Evolutionary conservation across 2,888 invertebrate genomes (phyloP).

Genomic region (Atethmia centrago): DNA sequence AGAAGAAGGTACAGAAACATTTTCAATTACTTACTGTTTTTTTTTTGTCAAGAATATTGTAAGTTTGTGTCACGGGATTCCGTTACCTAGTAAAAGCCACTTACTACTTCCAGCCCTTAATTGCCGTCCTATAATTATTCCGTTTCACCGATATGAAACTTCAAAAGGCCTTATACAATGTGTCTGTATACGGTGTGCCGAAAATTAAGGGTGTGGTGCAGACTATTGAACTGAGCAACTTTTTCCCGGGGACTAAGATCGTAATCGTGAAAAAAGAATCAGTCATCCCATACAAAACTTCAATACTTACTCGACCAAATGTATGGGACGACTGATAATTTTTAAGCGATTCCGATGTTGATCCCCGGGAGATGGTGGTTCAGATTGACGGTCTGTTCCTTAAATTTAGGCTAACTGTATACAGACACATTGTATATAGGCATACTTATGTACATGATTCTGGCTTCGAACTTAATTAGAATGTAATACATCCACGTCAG

Average conservation of each 20-base stretch:
- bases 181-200: no score
- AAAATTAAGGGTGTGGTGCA: no score
- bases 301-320: no score
- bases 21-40: neutral
- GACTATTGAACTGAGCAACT: no score
- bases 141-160: neutral
- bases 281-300: no score
- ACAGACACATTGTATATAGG: neutral
- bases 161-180: neutral
- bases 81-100: neutral
- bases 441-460: neutral
- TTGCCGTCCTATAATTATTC: neutral
- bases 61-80: neutral
- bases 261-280: no score
- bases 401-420: no score
- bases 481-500: slow-evolving; percentile 49
- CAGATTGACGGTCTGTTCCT: no score
- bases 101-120: neutral
- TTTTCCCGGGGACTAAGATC: no score
- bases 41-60: neutral
- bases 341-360: no score
- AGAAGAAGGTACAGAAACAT: neutral
- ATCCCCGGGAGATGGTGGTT: no score
- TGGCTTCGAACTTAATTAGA: slow-evolving; percentile 51
- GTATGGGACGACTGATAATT: no score